These are phyloP conservation scores for Sebastes umbrosus DNA, from an alignment of 2,797 vertebrate genomes.

Conservation along the genomic window DNA sequence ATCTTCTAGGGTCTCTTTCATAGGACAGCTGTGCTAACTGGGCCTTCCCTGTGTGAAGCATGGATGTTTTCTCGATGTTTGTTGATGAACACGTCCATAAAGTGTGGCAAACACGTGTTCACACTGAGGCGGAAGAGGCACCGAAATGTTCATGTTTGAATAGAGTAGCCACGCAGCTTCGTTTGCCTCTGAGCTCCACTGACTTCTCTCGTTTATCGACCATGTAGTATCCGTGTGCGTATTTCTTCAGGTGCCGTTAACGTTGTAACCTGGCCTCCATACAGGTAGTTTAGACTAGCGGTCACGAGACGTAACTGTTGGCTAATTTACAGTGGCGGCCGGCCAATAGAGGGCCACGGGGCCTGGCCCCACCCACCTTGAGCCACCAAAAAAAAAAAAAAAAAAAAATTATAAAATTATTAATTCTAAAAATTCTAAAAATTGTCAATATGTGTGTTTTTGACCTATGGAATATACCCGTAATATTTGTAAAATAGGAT, in stretches of 20 bases:
- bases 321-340: too few relatives aligned
- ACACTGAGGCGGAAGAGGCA: not conserved
- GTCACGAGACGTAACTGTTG: not conserved
- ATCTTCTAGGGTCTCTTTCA: not conserved
- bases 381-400: too few relatives aligned
- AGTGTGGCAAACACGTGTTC: not conserved
- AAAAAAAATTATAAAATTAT: too few relatives aligned
- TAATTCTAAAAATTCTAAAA: too few relatives aligned
- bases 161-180: too few relatives aligned
- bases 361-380: too few relatives aligned
- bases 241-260: not conserved
- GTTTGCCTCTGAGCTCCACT: not conserved
- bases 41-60: not conserved
- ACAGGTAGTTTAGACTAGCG: not conserved
- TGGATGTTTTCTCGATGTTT: not conserved
- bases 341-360: too few relatives aligned
- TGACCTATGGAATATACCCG: too few relatives aligned
- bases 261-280: not conserved
- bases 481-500: too few relatives aligned
- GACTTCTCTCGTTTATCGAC: not conserved
- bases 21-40: not conserved
- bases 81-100: not conserved
- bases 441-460: too few relatives aligned
- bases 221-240: not conserved
- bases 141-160: not conserved